Percentiles rank a stretch among this genome's conserved stretches.
phyloP scores from a whole-genome alignment of 2,888 invertebrate species.

The Lochmaea crataegi region DNA sequence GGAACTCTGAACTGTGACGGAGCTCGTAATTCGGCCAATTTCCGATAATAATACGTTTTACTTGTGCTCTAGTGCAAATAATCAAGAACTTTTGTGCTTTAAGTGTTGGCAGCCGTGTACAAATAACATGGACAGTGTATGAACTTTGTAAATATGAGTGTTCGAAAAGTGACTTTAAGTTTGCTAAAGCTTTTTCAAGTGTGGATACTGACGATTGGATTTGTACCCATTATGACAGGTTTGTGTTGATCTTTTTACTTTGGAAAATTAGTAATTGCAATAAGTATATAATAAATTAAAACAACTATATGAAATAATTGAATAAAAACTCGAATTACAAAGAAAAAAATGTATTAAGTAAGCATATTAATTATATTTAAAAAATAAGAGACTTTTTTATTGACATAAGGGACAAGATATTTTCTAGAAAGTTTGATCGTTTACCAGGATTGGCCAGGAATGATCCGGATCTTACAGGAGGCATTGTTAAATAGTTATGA shows the following conservation, averaged over 20 bases:
- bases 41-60: constrained; percentile 34
- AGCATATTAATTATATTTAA: too few relatives aligned
- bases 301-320: not conserved
- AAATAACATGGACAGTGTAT: constrained; percentile 36
- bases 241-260: constrained; percentile 28
- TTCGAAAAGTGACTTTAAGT: constrained; percentile 47
- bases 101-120: constrained; percentile 17
- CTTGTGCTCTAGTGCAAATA: constrained; percentile 42
- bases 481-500: too few relatives aligned
- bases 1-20: constrained; percentile 14
- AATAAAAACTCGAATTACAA: too few relatives aligned
- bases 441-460: too few relatives aligned
- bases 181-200: constrained; percentile 51
- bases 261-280: not conserved
- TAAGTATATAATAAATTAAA: not conserved
- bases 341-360: too few relatives aligned
- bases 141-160: constrained; percentile 50
- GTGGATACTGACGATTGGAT: constrained; percentile 50
- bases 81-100: constrained; percentile 21
- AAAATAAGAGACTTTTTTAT: too few relatives aligned
- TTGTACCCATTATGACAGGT: constrained; percentile 52
- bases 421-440: too few relatives aligned
- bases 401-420: too few relatives aligned
- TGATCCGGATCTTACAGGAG: too few relatives aligned
- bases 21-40: constrained; percentile 28